phyloP scores from a whole-genome alignment of 2,797 vertebrate genomes.

The Sebastes minor region DNA sequence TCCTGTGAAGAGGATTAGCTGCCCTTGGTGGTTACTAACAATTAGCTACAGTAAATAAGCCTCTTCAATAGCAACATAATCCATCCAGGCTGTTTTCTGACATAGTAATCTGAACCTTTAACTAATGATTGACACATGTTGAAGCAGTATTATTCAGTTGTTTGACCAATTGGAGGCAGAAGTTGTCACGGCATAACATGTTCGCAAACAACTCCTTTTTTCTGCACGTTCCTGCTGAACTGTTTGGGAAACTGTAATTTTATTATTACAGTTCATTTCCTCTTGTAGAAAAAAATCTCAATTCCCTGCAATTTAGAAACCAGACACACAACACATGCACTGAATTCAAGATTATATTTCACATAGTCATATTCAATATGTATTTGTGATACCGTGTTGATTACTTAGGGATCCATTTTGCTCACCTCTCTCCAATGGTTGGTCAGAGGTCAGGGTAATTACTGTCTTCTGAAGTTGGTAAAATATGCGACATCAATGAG shows the following conservation, averaged over 20 bases:
- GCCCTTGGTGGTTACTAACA: constrained; percentile 58
- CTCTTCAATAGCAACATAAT: constrained; percentile 54
- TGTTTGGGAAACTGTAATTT: background rate
- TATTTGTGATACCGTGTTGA: background rate
- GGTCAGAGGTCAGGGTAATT: background rate
- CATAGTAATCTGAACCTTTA: constrained; percentile 44
- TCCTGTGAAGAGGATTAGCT: constrained; percentile 68
- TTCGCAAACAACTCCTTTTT: background rate
- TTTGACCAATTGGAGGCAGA: background rate
- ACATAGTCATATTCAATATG: background rate
- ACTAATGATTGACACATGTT: constrained; percentile 3
- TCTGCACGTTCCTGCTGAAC: fast-evolving
- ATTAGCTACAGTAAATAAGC: constrained; percentile 66
- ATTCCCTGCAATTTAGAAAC: background rate
- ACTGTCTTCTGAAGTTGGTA: background rate
- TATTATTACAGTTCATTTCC: background rate
- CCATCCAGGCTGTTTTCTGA: constrained; percentile 33
- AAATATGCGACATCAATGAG: background rate
- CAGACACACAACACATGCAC: background rate
- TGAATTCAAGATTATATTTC: background rate
- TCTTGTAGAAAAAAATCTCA: background rate
- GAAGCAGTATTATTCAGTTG: background rate
- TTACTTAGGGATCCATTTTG: background rate
- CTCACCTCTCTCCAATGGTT: background rate
- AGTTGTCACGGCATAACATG: background rate